These are phyloP conservation scores for Lepidostoma basale DNA, from an alignment of 1,140 invertebrate genomes.

Conservation along the genomic window DNA sequence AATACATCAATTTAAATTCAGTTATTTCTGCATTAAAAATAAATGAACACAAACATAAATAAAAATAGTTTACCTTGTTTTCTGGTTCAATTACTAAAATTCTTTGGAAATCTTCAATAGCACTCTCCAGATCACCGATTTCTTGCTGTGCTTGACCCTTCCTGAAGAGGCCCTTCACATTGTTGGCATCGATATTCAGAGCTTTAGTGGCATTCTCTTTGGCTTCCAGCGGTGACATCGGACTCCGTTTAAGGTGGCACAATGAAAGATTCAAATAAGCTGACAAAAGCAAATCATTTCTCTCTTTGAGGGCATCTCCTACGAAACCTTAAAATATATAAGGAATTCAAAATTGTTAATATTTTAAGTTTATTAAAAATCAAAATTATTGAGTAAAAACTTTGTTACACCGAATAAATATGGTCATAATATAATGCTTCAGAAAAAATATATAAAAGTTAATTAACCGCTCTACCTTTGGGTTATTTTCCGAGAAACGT, in stretches of 20 bases:
- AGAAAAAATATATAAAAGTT: too few species aligned
- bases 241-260: conserved; percentile 82
- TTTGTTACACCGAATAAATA: too few species aligned
- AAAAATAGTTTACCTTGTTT: conserved; percentile 55
- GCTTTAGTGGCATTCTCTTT: conserved; percentile 72
- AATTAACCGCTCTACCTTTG: too few species aligned
- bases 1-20: not conserved
- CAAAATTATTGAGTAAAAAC: too few species aligned
- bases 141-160: conserved; percentile 81
- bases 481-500: too few species aligned
- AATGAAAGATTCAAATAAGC: conserved; percentile 85
- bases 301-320: conserved; percentile 56
- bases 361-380: too few species aligned
- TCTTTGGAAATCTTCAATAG: conserved; percentile 79
- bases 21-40: too few species aligned
- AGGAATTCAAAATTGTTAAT: not conserved
- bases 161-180: conserved; percentile 90
- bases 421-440: too few species aligned
- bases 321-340: conserved; percentile 44
- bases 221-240: conserved; percentile 70
- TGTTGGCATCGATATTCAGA: conserved; percentile 75
- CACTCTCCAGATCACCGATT: conserved; percentile 78
- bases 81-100: conserved; percentile 71
- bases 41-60: not conserved
- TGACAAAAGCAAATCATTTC: conserved; percentile 71